Conservation (phyloP, 2,888 invertebrate species). For the Drosophila demipolita region DNA sequence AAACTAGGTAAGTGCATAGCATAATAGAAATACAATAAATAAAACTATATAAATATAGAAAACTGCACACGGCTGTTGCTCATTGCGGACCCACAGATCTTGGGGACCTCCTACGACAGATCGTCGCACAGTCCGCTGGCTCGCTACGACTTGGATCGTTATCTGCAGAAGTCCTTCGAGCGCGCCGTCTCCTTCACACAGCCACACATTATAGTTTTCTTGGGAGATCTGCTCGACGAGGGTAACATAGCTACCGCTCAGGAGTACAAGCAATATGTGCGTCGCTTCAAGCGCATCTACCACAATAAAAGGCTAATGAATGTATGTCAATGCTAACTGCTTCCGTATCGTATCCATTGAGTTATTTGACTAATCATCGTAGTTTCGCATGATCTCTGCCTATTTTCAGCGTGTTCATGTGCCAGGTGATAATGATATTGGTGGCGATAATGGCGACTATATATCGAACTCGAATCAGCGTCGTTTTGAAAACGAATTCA, state of each 20-base stretch:
- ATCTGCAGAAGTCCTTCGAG: slow-evolving; percentile 91
- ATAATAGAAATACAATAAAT: neutral
- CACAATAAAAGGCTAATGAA: slow-evolving; percentile 79
- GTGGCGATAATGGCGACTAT: slow-evolving; percentile 94
- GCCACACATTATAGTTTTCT: slow-evolving; percentile 94
- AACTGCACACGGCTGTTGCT: slow-evolving; percentile 89
- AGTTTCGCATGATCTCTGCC: slow-evolving; percentile 76
- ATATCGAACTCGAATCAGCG: slow-evolving; percentile 88
- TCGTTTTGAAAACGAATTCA: slow-evolving; percentile 91
- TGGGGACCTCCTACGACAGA: slow-evolving; percentile 92
- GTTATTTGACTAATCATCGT: slow-evolving; percentile 4
- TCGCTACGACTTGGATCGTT: slow-evolving; percentile 95
- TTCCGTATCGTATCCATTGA: neutral
- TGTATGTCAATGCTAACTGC: slow-evolving; percentile 55
- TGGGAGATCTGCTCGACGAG: slow-evolving; percentile 98
- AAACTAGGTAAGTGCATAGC: slow-evolving; percentile 75
- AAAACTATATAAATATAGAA: slow-evolving; percentile 58
- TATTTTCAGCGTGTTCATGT: slow-evolving; percentile 91
- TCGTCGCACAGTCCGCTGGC: slow-evolving; percentile 89
- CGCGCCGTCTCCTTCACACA: slow-evolving; percentile 89
- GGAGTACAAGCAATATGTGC: slow-evolving; percentile 91
- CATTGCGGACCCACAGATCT: slow-evolving; percentile 96
- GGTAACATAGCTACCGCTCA: slow-evolving; percentile 91
- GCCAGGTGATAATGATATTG: slow-evolving; percentile 99
- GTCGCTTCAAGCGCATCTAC: slow-evolving; percentile 89